Percentiles rank a stretch among this genome's conserved stretches.
Conservation (phyloP, 1,140 invertebrate genomes). For the Penaeus japonicus region DNA sequence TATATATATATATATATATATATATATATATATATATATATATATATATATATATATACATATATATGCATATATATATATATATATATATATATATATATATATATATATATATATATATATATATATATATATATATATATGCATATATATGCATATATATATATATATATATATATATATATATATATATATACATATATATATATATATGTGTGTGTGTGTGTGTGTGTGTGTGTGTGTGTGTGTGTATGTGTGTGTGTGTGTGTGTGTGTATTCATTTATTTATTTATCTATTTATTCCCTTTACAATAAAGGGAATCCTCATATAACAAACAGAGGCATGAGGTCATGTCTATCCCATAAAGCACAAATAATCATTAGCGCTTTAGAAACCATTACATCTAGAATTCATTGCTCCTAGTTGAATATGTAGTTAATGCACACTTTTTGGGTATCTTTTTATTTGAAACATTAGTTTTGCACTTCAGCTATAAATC, state of each 20-base stretch:
- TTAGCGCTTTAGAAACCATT: too few species aligned
- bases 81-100: constrained; percentile 26
- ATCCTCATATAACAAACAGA: too few species aligned
- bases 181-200: constrained; percentile 2
- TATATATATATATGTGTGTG: background rate
- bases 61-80: constrained; percentile 18
- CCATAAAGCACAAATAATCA: too few species aligned
- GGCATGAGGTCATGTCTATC: too few species aligned
- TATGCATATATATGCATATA: background rate
- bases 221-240: background rate
- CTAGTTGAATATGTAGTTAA: too few species aligned
- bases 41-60: constrained; percentile 19
- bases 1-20: background rate
- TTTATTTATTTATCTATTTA: too few species aligned
- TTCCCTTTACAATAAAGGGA: too few species aligned
- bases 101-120: constrained; percentile 7
- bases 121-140: background rate
- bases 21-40: constrained; percentile 6
- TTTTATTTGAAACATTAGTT: too few species aligned
- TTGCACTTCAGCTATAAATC: too few species aligned
- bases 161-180: constrained; percentile 13
- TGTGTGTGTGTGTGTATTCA: too few species aligned
- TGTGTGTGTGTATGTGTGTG: background rate
- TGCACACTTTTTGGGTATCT: too few species aligned
- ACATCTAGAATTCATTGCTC: too few species aligned